These are phyloP conservation scores for Eupithecia subumbrata DNA, from an alignment of 2,888 invertebrate genomes.

Conservation along the genomic window DNA sequence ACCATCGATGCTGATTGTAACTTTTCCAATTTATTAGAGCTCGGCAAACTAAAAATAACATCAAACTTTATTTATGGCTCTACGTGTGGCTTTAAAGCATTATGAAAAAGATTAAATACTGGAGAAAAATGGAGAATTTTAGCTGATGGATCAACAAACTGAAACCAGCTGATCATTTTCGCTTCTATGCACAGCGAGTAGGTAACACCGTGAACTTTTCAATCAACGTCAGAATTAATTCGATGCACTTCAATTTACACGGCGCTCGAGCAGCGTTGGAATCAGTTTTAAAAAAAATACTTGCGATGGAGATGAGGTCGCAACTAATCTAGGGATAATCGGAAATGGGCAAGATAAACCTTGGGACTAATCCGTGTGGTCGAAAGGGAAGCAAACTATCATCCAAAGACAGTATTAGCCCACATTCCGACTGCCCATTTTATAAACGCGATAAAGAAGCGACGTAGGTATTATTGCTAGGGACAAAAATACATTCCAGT, in stretches of 20 bases:
- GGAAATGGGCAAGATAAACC: constrained; percentile 58
- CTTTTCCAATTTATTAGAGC: constrained; percentile 19
- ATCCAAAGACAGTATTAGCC: constrained; percentile 65
- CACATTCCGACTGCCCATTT: constrained; percentile 55
- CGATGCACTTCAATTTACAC: constrained; percentile 65
- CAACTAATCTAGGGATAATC: constrained; percentile 31
- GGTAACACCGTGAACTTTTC: constrained; percentile 56
- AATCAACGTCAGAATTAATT: constrained; percentile 67
- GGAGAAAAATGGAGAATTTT: background rate
- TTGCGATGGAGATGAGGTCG: constrained; percentile 53
- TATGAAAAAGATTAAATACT: background rate
- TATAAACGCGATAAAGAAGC: constrained; percentile 60
- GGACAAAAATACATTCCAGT: constrained; percentile 49
- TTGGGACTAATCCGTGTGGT: constrained; percentile 53
- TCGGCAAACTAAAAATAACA: constrained; percentile 14
- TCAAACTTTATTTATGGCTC: background rate
- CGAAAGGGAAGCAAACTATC: constrained; percentile 55
- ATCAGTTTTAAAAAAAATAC: constrained; percentile 63
- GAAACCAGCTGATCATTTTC: constrained; percentile 18
- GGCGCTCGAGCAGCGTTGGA: constrained; percentile 50
- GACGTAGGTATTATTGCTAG: constrained; percentile 45
- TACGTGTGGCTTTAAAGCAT: background rate
- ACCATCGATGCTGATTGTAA: constrained; percentile 1
- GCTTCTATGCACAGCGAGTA: constrained; percentile 31
- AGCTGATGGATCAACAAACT: constrained; percentile 10